Evolutionary conservation across 1,140 invertebrate genomes (phyloP).

Genomic region (Stegodyphus mimosarum): DNA sequence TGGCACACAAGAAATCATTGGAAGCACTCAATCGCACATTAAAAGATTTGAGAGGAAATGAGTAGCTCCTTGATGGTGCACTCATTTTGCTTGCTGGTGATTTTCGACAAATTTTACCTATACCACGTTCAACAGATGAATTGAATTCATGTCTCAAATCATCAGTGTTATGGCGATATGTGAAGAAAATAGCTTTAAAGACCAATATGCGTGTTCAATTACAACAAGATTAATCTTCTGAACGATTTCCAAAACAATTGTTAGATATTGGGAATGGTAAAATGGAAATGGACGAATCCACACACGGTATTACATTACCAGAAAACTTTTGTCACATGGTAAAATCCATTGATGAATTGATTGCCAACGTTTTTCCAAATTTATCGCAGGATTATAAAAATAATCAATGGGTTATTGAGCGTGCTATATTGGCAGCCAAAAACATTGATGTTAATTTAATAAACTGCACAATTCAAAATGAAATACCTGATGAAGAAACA

Average conservation of each 20-base stretch:
- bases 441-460: slow-evolving; percentile 21
- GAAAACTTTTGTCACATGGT: slow-evolving; percentile 31
- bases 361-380: slow-evolving; percentile 34
- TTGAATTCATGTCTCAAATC: slow-evolving; percentile 67
- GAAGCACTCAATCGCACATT: too few species aligned
- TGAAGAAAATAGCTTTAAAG: slow-evolving; percentile 41
- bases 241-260: slow-evolving; percentile 48
- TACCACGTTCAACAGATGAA: too few species aligned
- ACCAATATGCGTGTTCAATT: slow-evolving; percentile 58
- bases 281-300: slow-evolving; percentile 3
- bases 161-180: slow-evolving; percentile 61
- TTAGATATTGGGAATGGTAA: slow-evolving; percentile 50
- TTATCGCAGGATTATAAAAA: slow-evolving; percentile 22
- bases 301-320: slow-evolving; percentile 19
- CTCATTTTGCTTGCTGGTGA: too few species aligned
- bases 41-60: too few species aligned
- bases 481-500: slow-evolving; percentile 1
- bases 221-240: slow-evolving; percentile 1
- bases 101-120: too few species aligned
- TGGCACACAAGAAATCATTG: too few species aligned
- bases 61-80: too few species aligned
- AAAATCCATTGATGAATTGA: slow-evolving; percentile 9
- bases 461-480: slow-evolving; percentile 24
- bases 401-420: slow-evolving; percentile 14
- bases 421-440: slow-evolving; percentile 32